Base-by-base conservation (phyloP, 1,140 invertebrate species). In the Hylaeus volcanicus region DNA sequence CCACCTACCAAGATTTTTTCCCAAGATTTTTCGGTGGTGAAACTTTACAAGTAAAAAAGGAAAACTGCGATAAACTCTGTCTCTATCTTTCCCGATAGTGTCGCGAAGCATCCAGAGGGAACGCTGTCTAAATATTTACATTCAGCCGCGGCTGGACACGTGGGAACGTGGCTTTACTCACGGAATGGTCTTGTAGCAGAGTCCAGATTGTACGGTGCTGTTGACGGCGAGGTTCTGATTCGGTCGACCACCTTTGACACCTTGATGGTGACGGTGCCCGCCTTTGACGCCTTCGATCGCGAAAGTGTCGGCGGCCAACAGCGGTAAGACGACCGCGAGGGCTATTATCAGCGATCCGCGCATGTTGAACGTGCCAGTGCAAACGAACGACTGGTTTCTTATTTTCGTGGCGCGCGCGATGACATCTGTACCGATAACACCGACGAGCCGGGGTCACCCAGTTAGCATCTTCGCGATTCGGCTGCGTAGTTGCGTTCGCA, bases 101-200 rank as follows among this genome's bases (percentile, higher is more conserved):
- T 26, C 26, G 26, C 26, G 26, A 26, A 26, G 26, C 26, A 26
- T 26, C 26, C 26, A 26, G 26, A 26, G 26, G 26, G 26, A 26
- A 26, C 26, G 26, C 26, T 26, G 26, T 26, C 26, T 26, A 5
- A 48, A 48, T 6, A 48, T 48, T 48, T 48, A 48, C 45, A 48
- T 48, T 26, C 26, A 48, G 45, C 26, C 26, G 2, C 45, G 45
- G 8, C 8, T 8, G 45, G 45, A 70, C 53, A 56, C 66, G 26
- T 55, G 51, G 0, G 8, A 64, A 64, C 55, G 55, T 56, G 43
- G 15, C 51, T 74, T 60, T 81, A 90, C 92, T 92, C 82, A 93
- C 92, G 89, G 89, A 63, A 93, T 85, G 70, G 88, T 89, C 75
- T 91, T 93, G 72, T 91, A 90, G 79, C 92, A 93, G 51, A 90